phyloP scores from a whole-genome alignment of 2,113 vertebrate species.

The Progne subis region DNA sequence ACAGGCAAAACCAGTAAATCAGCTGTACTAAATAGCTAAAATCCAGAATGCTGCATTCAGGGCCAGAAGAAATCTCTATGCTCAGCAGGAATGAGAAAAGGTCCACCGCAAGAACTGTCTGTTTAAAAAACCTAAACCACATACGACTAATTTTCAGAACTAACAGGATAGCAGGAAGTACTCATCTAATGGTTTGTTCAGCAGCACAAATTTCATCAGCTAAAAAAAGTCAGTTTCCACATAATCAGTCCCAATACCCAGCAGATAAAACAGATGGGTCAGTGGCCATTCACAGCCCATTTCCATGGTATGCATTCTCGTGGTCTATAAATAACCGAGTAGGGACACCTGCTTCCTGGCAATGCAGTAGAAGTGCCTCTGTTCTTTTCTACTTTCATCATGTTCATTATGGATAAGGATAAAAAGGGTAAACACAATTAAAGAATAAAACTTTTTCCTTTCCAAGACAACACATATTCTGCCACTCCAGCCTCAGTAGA shows the following conservation, averaged over 20 bases:
- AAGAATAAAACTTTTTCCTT: neutral
- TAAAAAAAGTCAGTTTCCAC: neutral
- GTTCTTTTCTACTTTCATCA: neutral
- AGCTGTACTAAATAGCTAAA: neutral
- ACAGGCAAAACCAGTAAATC: neutral
- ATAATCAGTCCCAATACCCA: neutral
- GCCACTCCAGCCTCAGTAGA: neutral
- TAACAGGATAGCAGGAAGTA: neutral
- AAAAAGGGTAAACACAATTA: neutral
- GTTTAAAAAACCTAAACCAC: neutral
- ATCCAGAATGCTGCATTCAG: neutral
- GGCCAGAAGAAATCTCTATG: neutral
- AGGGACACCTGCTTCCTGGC: conserved; percentile 18
- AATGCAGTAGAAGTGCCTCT: neutral
- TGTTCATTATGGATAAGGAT: neutral
- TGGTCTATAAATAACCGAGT: conserved; percentile 26
- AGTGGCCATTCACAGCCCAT: neutral
- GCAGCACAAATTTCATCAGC: neutral
- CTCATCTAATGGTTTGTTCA: neutral
- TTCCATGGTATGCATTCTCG: neutral
- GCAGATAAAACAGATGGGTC: conserved; percentile 47
- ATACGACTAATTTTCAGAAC: neutral
- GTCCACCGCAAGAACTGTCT: neutral
- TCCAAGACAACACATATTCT: neutral
- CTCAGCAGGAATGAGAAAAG: neutral